A percentile compares a stretch with the other conserved stretches of the same genome.
Conservation (phyloP, 2,888 invertebrate species). For the Coenonympha arcania region DNA sequence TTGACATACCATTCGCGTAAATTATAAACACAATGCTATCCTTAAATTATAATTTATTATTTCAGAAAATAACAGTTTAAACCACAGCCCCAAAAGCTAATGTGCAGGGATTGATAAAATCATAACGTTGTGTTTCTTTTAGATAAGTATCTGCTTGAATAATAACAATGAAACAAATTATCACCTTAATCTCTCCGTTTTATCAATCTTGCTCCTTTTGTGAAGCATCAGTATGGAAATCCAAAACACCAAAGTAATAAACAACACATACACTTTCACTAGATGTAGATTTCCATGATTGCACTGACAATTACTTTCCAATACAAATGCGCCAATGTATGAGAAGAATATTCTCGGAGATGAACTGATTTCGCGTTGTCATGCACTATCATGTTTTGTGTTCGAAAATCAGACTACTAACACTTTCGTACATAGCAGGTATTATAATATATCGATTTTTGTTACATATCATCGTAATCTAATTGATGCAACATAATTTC, state of each 20-base stretch:
- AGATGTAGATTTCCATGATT: constrained; percentile 56
- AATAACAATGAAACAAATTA: too few relatives aligned
- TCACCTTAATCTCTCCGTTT: too few relatives aligned
- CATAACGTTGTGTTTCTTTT: too few relatives aligned
- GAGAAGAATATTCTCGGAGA: constrained; percentile 41
- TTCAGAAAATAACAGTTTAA: too few relatives aligned
- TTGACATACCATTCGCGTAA: too few relatives aligned
- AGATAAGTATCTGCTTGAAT: too few relatives aligned
- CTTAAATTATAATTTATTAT: too few relatives aligned
- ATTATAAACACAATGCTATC: too few relatives aligned
- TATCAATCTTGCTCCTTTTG: neutral
- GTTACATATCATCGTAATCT: neutral
- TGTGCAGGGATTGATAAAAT: too few relatives aligned
- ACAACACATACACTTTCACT: constrained; percentile 43
- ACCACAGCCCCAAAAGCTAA: too few relatives aligned
- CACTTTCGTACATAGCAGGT: neutral
- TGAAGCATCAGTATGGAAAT: neutral
- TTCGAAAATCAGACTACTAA: constrained; percentile 2
- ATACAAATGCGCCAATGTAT: constrained; percentile 48
- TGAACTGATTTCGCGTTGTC: constrained; percentile 41
- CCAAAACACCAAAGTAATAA: constrained; percentile 26
- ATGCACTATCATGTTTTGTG: constrained; percentile 50
- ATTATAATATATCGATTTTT: too few relatives aligned
- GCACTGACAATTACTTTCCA: constrained; percentile 64
- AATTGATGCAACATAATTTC: neutral